Conservation (phyloP, 2,113 vertebrate genomes). For the Paraplagusia blochii region DNA sequence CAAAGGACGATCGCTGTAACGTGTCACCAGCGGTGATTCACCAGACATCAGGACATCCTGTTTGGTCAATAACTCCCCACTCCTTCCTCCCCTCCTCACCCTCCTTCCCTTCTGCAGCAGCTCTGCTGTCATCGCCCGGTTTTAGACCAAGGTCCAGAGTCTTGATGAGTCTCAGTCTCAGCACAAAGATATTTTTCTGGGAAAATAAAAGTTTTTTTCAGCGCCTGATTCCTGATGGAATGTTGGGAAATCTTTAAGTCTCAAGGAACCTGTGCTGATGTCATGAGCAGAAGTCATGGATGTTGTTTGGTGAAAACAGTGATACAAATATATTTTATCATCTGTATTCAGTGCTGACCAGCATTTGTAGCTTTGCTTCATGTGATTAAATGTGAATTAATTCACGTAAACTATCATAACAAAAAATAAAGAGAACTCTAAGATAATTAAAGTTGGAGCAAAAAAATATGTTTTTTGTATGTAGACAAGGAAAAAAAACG, state of each 20-base stretch:
- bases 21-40: too few species aligned
- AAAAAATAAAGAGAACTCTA: too few species aligned
- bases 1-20: neutral
- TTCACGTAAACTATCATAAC: too few species aligned
- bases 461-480: too few species aligned
- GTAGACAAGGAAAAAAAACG: too few species aligned
- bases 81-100: slow-evolving; percentile 3
- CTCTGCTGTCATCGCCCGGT: slow-evolving; percentile 60
- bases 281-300: slow-evolving; percentile 15
- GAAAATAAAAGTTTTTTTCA: slow-evolving; percentile 56
- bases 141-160: slow-evolving; percentile 31
- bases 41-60: slow-evolving; percentile 78
- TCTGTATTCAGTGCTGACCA: too few species aligned
- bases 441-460: too few species aligned
- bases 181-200: slow-evolving; percentile 11
- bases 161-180: slow-evolving; percentile 31
- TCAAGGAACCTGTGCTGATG: too few species aligned
- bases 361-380: too few species aligned
- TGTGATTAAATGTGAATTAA: too few species aligned
- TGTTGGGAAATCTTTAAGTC: too few species aligned
- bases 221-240: slow-evolving; percentile 44
- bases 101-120: slow-evolving; percentile 31
- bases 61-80: slow-evolving; percentile 58
- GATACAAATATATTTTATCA: too few species aligned
- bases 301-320: slow-evolving; percentile 3